Conservation (phyloP, 1,140 invertebrate genomes). For the Uloborus diversus region DNA sequence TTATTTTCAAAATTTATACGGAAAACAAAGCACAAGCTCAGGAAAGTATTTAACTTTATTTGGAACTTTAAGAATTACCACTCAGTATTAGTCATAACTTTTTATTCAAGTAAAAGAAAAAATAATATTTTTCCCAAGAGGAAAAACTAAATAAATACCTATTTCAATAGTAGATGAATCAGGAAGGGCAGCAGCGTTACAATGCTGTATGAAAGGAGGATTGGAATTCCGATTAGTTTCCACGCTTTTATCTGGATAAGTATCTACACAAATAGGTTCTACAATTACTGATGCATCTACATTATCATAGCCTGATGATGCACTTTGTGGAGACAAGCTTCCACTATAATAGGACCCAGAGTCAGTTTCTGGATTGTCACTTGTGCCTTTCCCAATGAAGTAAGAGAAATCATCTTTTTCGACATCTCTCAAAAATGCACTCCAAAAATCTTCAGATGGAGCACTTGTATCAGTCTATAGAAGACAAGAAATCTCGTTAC, state of each 20-base stretch:
- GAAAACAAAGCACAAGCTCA: too few species aligned
- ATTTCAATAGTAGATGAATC: slow-evolving; percentile 7
- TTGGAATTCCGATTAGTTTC: neutral
- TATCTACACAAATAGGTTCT: neutral
- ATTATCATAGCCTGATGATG: slow-evolving; percentile 18
- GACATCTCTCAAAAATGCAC: slow-evolving; percentile 25
- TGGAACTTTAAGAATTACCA: neutral
- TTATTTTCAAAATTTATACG: too few species aligned
- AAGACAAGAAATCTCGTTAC: neutral
- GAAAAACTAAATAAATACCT: neutral
- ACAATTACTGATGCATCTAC: slow-evolving; percentile 19
- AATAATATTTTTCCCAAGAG: neutral
- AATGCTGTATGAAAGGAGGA: slow-evolving; percentile 6
- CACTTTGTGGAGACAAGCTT: slow-evolving; percentile 32
- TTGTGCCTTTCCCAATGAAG: neutral
- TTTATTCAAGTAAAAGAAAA: too few species aligned
- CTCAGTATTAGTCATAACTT: neutral
- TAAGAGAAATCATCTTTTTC: slow-evolving; percentile 1
- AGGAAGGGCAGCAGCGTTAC: too few species aligned
- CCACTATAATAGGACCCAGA: slow-evolving; percentile 22
- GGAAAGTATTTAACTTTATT: neutral
- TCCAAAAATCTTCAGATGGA: slow-evolving; percentile 27
- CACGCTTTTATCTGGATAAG: neutral
- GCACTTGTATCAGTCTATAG: neutral
- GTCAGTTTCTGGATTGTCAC: slow-evolving; percentile 19